Evolutionary conservation across 2,113 vertebrate species (phyloP).

Genomic region (Daboia siamensis): DNA sequence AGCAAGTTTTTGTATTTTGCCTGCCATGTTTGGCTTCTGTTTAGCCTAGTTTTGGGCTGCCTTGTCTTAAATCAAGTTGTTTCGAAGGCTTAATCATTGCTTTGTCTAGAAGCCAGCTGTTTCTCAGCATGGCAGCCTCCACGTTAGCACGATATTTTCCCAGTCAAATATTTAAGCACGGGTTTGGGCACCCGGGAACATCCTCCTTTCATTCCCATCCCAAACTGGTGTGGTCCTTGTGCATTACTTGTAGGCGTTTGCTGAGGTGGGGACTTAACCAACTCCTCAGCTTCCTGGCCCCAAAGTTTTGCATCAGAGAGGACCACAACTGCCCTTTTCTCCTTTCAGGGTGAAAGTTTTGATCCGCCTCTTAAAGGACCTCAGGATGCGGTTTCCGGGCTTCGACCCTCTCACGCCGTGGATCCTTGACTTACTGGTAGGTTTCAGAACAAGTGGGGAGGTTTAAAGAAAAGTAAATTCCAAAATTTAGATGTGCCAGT

Average conservation of each 20-base stretch:
- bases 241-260: not conserved
- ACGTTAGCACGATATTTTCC: not conserved
- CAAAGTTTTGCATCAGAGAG: not conserved
- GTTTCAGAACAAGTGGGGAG: not conserved
- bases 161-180: no score
- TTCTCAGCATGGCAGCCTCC: no score
- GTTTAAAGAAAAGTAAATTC: not conserved
- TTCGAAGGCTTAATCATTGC: no score
- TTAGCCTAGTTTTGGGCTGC: not conserved
- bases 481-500: not conserved
- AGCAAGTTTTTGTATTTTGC: not conserved
- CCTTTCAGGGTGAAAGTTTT: constrained; percentile 89
- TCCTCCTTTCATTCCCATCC: no score
- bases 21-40: not conserved
- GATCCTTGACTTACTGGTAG: constrained; percentile 94
- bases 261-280: not conserved
- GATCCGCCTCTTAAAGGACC: constrained; percentile 90
- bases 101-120: not conserved
- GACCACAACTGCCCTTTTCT: not conserved
- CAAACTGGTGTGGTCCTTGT: not conserved
- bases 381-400: constrained; percentile 87
- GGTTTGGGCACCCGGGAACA: no score
- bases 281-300: not conserved
- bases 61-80: no score
- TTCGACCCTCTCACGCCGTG: constrained; percentile 95